These are phyloP conservation scores for Sthenelais limicola DNA, from an alignment of 2,888 invertebrate genomes.

Conservation along the genomic window DNA sequence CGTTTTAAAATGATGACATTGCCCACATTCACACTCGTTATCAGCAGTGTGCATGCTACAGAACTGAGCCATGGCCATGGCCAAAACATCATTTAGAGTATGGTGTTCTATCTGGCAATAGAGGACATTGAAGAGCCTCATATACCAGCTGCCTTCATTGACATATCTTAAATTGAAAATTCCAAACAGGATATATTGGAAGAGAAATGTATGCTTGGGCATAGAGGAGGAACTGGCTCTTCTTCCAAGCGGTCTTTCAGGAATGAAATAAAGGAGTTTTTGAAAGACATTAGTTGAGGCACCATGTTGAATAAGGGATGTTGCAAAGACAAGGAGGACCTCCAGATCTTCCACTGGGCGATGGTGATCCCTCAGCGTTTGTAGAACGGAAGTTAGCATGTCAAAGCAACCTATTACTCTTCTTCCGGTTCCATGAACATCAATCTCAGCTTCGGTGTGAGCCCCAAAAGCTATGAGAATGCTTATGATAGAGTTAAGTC, in stretches of 20 bases:
- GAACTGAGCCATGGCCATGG: constrained; percentile 8
- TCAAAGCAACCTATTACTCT: constrained; percentile 43
- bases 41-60: constrained; percentile 18
- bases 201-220: constrained; percentile 45
- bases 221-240: constrained; percentile 8
- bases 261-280: constrained; percentile 38
- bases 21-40: constrained; percentile 38
- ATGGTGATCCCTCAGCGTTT: constrained; percentile 25
- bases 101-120: constrained; percentile 35
- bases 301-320: constrained; percentile 42
- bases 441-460: constrained; percentile 40
- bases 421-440: neutral
- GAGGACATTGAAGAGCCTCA: constrained; percentile 37
- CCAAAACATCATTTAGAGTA: constrained; percentile 40
- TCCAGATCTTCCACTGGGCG: constrained; percentile 31
- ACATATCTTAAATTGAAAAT: constrained; percentile 45
- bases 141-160: constrained; percentile 27
- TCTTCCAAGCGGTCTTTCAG: neutral
- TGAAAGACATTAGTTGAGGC: constrained; percentile 43
- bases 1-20: constrained; percentile 29
- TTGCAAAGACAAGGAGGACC: constrained; percentile 20
- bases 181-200: constrained; percentile 47
- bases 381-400: constrained; percentile 38
- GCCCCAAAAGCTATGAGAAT: constrained; percentile 42
- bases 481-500: constrained; percentile 12